Percentiles rank a stretch among this genome's conserved stretches.
phyloP scores from a whole-genome alignment of 2,797 vertebrate species.

The Bufotes viridis region DNA sequence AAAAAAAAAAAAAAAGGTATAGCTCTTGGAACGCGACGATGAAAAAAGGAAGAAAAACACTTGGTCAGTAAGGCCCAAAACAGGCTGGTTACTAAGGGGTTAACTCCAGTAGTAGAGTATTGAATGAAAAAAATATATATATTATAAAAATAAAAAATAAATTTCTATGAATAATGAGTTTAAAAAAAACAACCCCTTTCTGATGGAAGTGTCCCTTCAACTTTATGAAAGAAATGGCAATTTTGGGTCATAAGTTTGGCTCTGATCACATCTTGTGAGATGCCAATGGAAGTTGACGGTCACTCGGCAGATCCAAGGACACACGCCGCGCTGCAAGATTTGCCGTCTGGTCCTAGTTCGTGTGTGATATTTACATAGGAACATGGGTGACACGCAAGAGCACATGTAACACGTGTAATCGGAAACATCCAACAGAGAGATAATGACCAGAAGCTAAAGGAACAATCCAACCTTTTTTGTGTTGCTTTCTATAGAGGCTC shows the following conservation, averaged over 20 bases:
- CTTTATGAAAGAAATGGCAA: neutral
- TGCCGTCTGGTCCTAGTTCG: neutral
- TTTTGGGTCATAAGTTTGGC: neutral
- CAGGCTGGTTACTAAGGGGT: no score
- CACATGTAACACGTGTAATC: neutral
- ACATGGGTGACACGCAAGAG: neutral
- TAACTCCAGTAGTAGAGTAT: no score
- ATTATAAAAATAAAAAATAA: no score
- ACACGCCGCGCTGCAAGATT: neutral
- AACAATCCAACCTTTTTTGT: neutral
- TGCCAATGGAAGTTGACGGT: neutral
- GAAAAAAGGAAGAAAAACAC: no score
- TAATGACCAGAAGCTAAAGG: no score
- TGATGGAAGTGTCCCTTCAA: no score
- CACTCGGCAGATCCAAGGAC: neutral
- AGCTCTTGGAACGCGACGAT: no score
- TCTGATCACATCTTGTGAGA: neutral
- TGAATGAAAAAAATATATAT: no score
- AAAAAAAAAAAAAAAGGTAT: no score
- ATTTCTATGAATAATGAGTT: no score
- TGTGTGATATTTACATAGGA: constrained; percentile 3
- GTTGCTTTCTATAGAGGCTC: neutral
- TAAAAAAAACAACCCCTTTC: no score
- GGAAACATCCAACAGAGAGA: neutral
- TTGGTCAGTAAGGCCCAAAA: no score